Base-by-base conservation (phyloP, 2,888 invertebrate genomes). In the Keiferia lycopersicella region DNA sequence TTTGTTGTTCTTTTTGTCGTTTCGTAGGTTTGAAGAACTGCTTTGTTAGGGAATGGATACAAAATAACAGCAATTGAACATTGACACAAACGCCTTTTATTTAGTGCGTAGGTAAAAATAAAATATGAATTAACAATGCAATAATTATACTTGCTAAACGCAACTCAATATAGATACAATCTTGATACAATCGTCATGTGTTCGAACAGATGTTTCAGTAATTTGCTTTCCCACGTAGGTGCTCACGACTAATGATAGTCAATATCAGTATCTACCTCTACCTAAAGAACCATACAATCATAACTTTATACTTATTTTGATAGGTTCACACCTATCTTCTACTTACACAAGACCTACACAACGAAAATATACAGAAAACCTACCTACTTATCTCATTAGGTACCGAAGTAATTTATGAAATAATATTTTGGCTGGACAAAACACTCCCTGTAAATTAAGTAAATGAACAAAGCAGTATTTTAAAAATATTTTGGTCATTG, bases 191-290 rank as follows among this genome's bases (percentile, higher is more conserved):
- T 82, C 80, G 64, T 61, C 63, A 67, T 81, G 83, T 73, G 81
- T 56, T 7, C 7, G 61, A 63, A 68, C 86, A 83, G 74, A 71
- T 84, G 84, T 69, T 71, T 66, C 67, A 70, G 22, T 26, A 6
- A 34, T 70, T 68, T 57, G 50, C 65, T 56, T 30, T 30, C 56
- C 34, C 30, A 34, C 30, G 20, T n/a, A 56, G 61, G 2, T 30
- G 26, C 14, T 12, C 34, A 34, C 34, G 34, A 10, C 34, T 34
- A 34, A 8, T 30, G 30, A 30, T 30, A 7, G 34, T 20, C 12
- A 18, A 50, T 50, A 50, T 14, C 14, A 41, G 14, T 14, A 41
- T 6, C 41, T 41, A 41, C 14, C 14, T 41, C 6, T 45, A 45
- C 45, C 45, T 45, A n/a, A 1, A n/a, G 1, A 4, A 34, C 6